Evolutionary conservation across 1,140 invertebrate species (phyloP).

Genomic region (Parapsyche elsis): DNA sequence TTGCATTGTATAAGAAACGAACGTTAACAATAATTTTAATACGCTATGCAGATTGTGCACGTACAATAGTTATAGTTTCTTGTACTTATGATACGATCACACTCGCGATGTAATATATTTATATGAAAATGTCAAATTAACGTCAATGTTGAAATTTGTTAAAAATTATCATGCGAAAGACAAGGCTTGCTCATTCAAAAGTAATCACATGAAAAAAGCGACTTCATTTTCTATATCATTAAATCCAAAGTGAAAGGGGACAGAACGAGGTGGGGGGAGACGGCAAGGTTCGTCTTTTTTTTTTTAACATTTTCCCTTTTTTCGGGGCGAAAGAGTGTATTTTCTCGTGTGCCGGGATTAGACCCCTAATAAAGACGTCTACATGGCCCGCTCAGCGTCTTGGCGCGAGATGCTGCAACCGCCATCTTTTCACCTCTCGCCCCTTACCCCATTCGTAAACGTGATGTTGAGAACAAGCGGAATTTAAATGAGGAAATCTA

Average conservation of each 20-base stretch:
- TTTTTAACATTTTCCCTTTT: background rate
- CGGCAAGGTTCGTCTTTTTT: too few species aligned
- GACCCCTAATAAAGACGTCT: constrained; percentile 54
- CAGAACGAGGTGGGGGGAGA: too few species aligned
- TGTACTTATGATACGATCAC: background rate
- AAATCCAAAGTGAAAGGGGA: background rate
- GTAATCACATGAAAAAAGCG: background rate
- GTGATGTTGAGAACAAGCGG: constrained; percentile 13
- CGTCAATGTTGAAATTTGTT: too few species aligned
- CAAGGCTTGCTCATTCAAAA: too few species aligned
- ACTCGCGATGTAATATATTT: too few species aligned
- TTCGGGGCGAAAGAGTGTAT: constrained; percentile 27
- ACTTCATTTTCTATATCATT: constrained; percentile 11
- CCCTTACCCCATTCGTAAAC: background rate
- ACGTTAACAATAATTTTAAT: background rate
- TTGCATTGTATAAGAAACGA: background rate
- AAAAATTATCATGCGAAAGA: too few species aligned
- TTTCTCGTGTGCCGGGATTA: constrained; percentile 44
- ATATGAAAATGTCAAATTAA: too few species aligned
- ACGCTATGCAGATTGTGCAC: background rate
- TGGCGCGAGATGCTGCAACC: constrained; percentile 23
- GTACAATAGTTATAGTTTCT: background rate
- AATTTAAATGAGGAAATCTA: constrained; percentile 1
- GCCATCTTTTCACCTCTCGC: constrained; percentile 5
- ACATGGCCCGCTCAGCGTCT: constrained; percentile 49